Evolutionary conservation across 2,888 invertebrate genomes (phyloP).

Genomic region (Nasonovia ribisnigri): DNA sequence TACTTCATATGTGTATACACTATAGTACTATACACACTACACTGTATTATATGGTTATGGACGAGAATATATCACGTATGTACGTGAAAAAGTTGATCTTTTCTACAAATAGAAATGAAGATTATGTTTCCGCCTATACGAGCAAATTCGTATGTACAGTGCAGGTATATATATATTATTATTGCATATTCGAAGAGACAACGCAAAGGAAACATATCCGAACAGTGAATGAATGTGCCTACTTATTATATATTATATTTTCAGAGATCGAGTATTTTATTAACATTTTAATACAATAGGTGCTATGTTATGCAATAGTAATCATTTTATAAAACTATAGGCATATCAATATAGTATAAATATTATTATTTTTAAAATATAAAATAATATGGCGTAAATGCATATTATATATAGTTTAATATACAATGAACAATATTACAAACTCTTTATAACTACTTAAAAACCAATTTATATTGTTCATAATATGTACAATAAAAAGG

Average conservation of each 20-base stretch:
- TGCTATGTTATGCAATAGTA: neutral
- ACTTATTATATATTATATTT: neutral
- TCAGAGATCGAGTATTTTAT: neutral
- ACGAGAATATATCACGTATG: neutral
- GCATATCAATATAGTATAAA: neutral
- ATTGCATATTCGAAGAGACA: neutral
- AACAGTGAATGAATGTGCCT: neutral
- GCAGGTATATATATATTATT: neutral
- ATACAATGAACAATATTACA: neutral
- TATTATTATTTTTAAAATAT: neutral
- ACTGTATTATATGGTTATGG: neutral
- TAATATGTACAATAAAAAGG: neutral
- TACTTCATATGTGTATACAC: neutral
- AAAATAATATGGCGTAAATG: neutral
- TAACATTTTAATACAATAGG: neutral
- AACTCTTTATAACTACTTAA: neutral
- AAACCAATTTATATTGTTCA: neutral
- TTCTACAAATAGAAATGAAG: neutral
- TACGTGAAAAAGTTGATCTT: slow-evolving; percentile 24
- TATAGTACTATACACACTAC: neutral
- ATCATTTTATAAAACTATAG: neutral
- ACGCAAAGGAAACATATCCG: neutral
- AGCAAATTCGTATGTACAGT: neutral
- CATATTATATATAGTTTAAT: neutral
- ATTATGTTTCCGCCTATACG: neutral